Percentiles rank a stretch among this genome's conserved stretches.
Evolutionary conservation across 30 jellyfish, hydroid and myxozoan species (phyloP).

Genomic region (Hydra vulgaris): DNA sequence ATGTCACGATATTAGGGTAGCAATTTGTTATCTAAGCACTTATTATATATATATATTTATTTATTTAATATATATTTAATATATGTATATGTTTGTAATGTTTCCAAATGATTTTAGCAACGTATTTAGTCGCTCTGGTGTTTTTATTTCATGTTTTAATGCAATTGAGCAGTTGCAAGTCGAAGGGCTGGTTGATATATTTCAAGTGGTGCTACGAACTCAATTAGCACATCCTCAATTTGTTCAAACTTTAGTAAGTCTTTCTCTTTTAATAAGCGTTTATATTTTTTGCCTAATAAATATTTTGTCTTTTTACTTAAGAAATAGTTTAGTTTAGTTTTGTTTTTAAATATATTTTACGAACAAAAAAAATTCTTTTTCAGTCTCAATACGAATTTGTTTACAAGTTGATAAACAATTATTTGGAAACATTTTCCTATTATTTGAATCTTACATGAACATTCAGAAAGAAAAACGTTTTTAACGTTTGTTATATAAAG

Average conservation of each 20-base stretch:
- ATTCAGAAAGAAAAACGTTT: too few relatives aligned
- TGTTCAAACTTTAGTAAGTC: conserved; percentile 47
- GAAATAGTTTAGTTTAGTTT: not conserved
- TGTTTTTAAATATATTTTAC: too few relatives aligned
- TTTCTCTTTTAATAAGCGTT: not conserved
- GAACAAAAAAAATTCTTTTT: not conserved
- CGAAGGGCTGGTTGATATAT: conserved; percentile 51
- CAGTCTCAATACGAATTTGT: conserved; percentile 49
- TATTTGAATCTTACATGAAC: conserved; percentile 54
- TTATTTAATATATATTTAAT: too few relatives aligned
- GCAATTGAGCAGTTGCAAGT: conserved; percentile 44
- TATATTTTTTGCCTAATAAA: not conserved
- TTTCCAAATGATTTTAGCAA: too few relatives aligned
- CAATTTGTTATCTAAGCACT: too few relatives aligned
- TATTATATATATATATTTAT: too few relatives aligned
- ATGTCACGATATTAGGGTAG: too few relatives aligned
- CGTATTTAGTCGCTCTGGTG: conserved; percentile 68
- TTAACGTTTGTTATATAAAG: too few relatives aligned
- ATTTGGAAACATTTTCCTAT: conserved; percentile 36
- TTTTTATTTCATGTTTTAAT: conserved; percentile 46
- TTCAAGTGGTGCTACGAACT: conserved; percentile 61
- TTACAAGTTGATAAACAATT: conserved; percentile 33
- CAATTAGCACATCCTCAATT: conserved; percentile 37
- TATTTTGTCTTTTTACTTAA: not conserved
- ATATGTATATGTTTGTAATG: too few relatives aligned